Evolutionary conservation across 2,888 invertebrate genomes (phyloP).

Genomic region (Andrena camellia): DNA sequence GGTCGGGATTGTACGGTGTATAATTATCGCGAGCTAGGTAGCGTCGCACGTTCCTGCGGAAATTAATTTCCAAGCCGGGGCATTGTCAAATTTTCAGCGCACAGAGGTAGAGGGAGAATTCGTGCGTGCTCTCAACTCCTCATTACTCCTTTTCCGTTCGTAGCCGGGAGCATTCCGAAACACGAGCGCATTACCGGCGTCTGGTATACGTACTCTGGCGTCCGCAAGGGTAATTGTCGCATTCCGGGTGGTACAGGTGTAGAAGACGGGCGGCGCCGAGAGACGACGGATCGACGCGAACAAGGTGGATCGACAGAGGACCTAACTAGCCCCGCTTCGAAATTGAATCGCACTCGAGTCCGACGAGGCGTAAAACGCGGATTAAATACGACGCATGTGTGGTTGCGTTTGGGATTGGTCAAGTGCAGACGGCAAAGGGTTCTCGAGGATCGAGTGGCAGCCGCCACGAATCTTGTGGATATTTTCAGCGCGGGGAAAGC

Average conservation of each 20-base stretch:
- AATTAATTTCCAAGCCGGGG: slow-evolving; percentile 67
- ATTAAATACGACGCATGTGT: slow-evolving; percentile 76
- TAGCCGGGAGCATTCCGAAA: slow-evolving; percentile 14
- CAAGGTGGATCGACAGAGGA: slow-evolving; percentile 62
- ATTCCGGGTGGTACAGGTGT: slow-evolving; percentile 32
- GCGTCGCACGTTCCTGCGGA: slow-evolving; percentile 39
- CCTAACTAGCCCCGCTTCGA: slow-evolving; percentile 63
- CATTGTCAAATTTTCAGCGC: slow-evolving; percentile 63
- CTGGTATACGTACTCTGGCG: slow-evolving; percentile 16
- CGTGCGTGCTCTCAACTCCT: slow-evolving; percentile 24
- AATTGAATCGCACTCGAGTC: slow-evolving; percentile 75
- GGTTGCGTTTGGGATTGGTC: slow-evolving; percentile 40
- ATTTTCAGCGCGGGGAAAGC: slow-evolving; percentile 19
- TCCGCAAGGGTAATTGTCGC: slow-evolving; percentile 50
- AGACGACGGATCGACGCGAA: slow-evolving; percentile 18
- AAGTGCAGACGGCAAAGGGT: slow-evolving; percentile 21
- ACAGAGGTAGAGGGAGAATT: slow-evolving; percentile 6
- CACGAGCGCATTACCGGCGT: slow-evolving; percentile 15
- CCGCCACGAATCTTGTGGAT: slow-evolving; percentile 13
- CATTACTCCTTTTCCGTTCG: slow-evolving; percentile 41
- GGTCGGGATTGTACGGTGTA: slow-evolving; percentile 2
- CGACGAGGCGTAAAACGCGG: slow-evolving; percentile 74
- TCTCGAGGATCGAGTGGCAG: slow-evolving; percentile 14
- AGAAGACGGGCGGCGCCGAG: slow-evolving; percentile 9
- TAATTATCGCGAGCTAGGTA: slow-evolving; percentile 3